phyloP scores from a whole-genome alignment of 2,888 invertebrate genomes.

The Chloroclysta siterata region DNA sequence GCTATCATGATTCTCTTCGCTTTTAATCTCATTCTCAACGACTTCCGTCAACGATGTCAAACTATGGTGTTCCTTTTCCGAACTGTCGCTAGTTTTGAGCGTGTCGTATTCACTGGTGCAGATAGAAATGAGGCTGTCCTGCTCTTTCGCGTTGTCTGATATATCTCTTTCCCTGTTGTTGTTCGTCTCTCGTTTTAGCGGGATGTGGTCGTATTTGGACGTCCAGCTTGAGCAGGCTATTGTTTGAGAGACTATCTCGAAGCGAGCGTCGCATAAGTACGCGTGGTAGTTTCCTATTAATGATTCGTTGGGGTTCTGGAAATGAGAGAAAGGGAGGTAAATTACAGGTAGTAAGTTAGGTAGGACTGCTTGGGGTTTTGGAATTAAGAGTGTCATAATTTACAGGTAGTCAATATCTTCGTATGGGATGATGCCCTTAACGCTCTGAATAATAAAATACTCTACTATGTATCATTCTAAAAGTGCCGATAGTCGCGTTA shows the following conservation, averaged over 20 bases:
- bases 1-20: conserved; percentile 80
- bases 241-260: conserved; percentile 90
- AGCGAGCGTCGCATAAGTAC: conserved; percentile 93
- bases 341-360: no score
- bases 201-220: conserved; percentile 89
- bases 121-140: conserved; percentile 74
- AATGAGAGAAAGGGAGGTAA: conserved; percentile 9
- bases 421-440: no score
- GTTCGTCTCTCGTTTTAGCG: conserved; percentile 70
- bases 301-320: conserved; percentile 86
- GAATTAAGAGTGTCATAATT: no score
- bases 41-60: conserved; percentile 67
- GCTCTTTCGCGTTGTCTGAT: conserved; percentile 62
- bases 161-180: conserved; percentile 73
- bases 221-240: conserved; percentile 92
- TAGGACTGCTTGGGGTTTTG: no score
- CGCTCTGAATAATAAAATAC: no score
- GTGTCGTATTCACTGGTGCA: conserved; percentile 79
- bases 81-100: conserved; percentile 49
- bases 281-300: conserved; percentile 93
- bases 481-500: no score
- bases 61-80: conserved; percentile 69
- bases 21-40: conserved; percentile 45
- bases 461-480: no score
- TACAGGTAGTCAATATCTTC: no score